A percentile compares a stretch with the other conserved stretches of the same genome.
phyloP scores from a whole-genome alignment of 2,113 vertebrate genomes.

The Rissa tridactyla region DNA sequence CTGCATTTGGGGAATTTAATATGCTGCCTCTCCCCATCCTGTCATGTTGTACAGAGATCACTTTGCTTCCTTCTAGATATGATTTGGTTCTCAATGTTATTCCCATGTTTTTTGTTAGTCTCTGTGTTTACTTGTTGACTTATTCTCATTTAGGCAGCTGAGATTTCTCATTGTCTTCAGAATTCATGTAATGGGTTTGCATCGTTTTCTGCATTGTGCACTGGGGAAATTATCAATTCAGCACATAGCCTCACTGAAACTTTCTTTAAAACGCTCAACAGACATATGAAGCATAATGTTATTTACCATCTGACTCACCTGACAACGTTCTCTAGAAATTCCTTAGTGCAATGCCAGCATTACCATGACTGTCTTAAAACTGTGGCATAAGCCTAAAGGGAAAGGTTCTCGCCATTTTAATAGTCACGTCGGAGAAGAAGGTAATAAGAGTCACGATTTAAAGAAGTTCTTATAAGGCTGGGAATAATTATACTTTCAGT shows the following conservation, averaged over 20 bases:
- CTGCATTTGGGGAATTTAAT: neutral
- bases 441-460: neutral
- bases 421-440: neutral
- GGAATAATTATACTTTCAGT: neutral
- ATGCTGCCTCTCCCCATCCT: neutral
- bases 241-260: neutral
- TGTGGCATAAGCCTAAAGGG: neutral
- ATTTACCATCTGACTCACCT: neutral
- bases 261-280: neutral
- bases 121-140: neutral
- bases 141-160: neutral
- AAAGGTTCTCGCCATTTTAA: neutral
- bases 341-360: neutral
- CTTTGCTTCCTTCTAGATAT: neutral
- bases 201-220: neutral
- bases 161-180: slow-evolving; percentile 37
- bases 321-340: neutral
- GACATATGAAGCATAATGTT: neutral
- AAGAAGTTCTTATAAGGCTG: neutral
- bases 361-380: neutral
- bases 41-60: neutral
- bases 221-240: neutral
- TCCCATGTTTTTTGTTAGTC: neutral
- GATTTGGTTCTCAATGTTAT: neutral
- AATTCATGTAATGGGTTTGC: neutral